Conservation (phyloP, 1,140 invertebrate genomes). For the Cherax destructor region DNA sequence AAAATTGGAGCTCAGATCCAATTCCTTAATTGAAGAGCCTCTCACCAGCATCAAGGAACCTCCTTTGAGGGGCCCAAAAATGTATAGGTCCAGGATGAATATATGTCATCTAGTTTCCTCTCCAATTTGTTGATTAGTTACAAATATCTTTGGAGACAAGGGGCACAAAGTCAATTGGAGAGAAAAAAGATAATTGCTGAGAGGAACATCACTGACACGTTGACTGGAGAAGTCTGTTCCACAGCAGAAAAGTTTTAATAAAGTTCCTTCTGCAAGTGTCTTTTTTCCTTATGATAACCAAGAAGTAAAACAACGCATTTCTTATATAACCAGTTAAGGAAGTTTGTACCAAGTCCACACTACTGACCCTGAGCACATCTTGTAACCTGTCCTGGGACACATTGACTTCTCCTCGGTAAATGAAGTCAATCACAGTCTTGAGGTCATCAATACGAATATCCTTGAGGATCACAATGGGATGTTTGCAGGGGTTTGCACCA, state of each 20-base stretch:
- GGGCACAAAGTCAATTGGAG: too few relatives aligned
- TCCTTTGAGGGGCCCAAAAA: too few relatives aligned
- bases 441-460: constrained; percentile 91
- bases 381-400: constrained; percentile 91
- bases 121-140: too few relatives aligned
- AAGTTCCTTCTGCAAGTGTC: background rate
- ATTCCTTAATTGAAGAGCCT: too few relatives aligned
- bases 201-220: too few relatives aligned
- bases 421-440: constrained; percentile 92
- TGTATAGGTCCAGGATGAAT: too few relatives aligned
- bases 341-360: background rate
- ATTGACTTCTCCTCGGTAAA: constrained; percentile 94
- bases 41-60: too few relatives aligned
- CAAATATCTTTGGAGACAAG: too few relatives aligned
- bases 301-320: background rate
- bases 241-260: background rate
- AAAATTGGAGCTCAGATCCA: too few relatives aligned
- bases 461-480: constrained; percentile 92
- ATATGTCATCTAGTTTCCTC: background rate
- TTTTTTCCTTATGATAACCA: background rate
- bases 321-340: background rate
- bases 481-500: constrained; percentile 89
- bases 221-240: background rate
- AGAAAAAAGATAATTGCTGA: too few relatives aligned
- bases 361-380: constrained; percentile 84